These are phyloP conservation scores for Steromphala cineraria DNA, from an alignment of 2,888 invertebrate genomes.

Conservation along the genomic window DNA sequence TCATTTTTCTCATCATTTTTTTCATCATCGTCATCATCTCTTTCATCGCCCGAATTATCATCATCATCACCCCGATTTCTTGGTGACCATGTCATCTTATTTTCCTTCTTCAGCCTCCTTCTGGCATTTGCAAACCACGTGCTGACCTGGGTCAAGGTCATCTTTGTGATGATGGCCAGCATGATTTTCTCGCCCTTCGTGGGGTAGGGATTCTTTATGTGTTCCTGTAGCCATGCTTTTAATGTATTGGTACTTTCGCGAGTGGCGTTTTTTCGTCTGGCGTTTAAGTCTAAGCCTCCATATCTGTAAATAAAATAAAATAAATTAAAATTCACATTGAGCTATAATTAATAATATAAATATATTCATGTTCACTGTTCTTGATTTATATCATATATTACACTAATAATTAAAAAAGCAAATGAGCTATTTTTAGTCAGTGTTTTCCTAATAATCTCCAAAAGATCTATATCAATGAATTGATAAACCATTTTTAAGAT, in stretches of 20 bases:
- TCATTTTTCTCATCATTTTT: neutral
- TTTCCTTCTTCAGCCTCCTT: constrained; percentile 94
- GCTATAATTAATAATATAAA: too few species aligned
- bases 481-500: too few species aligned
- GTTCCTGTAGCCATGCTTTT: constrained; percentile 97
- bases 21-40: constrained; percentile 35
- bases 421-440: too few species aligned
- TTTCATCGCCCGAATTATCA: constrained; percentile 52
- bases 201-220: constrained; percentile 96
- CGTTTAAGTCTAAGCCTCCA: constrained; percentile 83
- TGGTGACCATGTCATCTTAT: constrained; percentile 98
- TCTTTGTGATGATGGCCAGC: constrained; percentile 95
- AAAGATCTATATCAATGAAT: too few species aligned
- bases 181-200: constrained; percentile 97
- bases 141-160: constrained; percentile 92
- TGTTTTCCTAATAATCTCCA: too few species aligned
- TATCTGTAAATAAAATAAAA: constrained; percentile 45
- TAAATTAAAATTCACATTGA: too few species aligned
- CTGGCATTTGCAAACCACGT: constrained; percentile 98
- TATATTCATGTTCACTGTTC: too few species aligned
- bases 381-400: too few species aligned
- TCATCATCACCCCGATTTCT: constrained; percentile 80
- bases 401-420: too few species aligned
- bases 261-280: constrained; percentile 94
- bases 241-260: constrained; percentile 96